Evolutionary conservation across 2,113 vertebrate species (phyloP).

Genomic region (Phyllopteryx taeniolatus): DNA sequence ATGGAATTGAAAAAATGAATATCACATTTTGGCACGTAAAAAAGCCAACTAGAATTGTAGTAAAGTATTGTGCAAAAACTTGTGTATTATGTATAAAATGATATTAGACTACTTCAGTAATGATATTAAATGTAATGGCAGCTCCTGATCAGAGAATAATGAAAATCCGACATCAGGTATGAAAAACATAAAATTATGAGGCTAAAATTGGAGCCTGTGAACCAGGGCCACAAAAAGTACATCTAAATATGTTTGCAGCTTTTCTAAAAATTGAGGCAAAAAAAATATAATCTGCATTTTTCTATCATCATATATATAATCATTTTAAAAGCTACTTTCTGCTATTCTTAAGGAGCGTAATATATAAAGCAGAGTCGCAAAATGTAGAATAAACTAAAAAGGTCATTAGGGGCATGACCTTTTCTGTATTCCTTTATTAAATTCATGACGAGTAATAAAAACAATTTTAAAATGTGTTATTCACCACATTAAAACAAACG

Average conservation of each 20-base stretch:
- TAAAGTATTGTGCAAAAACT: background rate
- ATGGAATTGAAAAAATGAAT: background rate
- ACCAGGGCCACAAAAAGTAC: background rate
- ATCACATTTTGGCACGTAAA: background rate
- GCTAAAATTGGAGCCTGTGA: too few species aligned
- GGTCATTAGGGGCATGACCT: conserved; percentile 53
- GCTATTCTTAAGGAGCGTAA: too few species aligned
- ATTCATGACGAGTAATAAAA: background rate
- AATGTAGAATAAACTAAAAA: conserved; percentile 5
- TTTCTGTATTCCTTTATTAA: conserved; percentile 17
- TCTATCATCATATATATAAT: background rate
- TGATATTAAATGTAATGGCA: background rate
- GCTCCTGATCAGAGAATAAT: conserved; percentile 6
- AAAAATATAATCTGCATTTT: background rate
- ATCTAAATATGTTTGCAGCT: background rate
- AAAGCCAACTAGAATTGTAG: too few species aligned
- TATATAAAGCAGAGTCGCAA: background rate
- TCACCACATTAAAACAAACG: background rate
- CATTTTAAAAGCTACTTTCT: background rate
- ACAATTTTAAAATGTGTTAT: background rate
- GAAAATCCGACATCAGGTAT: background rate
- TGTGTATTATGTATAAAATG: background rate
- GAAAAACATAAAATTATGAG: background rate
- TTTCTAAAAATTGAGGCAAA: background rate
- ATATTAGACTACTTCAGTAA: background rate